Conservation (phyloP, 2,113 vertebrate genomes). For the Elachura formosa region DNA sequence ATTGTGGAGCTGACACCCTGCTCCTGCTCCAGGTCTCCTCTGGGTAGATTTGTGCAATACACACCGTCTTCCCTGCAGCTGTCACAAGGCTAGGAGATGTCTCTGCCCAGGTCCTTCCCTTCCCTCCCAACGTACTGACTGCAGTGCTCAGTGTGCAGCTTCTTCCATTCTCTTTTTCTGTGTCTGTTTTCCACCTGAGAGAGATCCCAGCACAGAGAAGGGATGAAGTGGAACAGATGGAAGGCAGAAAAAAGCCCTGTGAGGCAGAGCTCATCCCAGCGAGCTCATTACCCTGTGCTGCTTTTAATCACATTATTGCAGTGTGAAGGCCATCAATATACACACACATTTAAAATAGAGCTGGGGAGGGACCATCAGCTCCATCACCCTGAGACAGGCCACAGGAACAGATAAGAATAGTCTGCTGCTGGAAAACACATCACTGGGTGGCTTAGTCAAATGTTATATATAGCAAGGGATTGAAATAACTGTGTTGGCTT, state of each 20-base stretch:
- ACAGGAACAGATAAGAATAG: not conserved
- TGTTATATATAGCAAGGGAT: not conserved
- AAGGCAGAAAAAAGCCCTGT: not conserved
- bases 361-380: not conserved
- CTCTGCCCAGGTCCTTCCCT: not conserved
- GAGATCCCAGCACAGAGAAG: not conserved
- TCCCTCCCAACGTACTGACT: rapidly evolving
- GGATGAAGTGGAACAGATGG: not conserved
- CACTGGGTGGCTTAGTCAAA: not conserved
- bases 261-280: not conserved
- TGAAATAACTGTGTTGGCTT: conserved; percentile 3
- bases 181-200: not conserved
- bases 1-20: not conserved
- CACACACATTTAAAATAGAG: not conserved
- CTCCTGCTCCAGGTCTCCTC: not conserved
- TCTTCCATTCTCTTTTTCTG: not conserved
- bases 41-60: rapidly evolving
- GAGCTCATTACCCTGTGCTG: not conserved
- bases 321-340: not conserved
- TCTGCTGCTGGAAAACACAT: conserved; percentile 2
- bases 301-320: conserved; percentile 29
- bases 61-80: not conserved
- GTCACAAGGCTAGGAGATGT: not conserved
- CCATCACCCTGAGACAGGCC: not conserved
- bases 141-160: not conserved